Evolutionary conservation across 1,140 invertebrate genomes (phyloP).

Genomic region (Saccostrea echinata): DNA sequence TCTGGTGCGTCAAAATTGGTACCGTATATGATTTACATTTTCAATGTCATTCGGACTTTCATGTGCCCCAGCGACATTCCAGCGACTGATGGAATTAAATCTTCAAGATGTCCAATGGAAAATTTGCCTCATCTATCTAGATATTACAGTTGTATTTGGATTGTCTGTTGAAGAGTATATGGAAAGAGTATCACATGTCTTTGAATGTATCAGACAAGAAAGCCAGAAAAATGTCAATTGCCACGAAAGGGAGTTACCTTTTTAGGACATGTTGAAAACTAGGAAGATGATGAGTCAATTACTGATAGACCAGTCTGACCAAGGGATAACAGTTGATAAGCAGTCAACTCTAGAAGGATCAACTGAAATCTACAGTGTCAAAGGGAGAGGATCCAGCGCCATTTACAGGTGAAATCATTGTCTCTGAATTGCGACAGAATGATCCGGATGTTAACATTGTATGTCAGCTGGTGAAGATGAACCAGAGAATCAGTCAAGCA

Average conservation of each 20-base stretch:
- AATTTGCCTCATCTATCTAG: conserved; percentile 47
- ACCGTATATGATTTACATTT: too few relatives aligned
- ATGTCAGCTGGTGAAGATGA: background rate
- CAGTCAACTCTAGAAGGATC: background rate
- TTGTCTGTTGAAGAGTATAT: conserved; percentile 45
- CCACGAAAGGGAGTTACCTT: conserved; percentile 6
- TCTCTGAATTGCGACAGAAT: background rate
- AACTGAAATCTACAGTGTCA: too few relatives aligned
- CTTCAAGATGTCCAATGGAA: conserved; percentile 46
- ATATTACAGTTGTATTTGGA: conserved; percentile 60
- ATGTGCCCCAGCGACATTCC: too few relatives aligned
- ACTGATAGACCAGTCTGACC: background rate
- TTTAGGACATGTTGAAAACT: conserved; percentile 5
- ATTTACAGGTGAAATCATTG: too few relatives aligned
- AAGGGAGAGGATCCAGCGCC: too few relatives aligned
- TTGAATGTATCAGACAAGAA: too few relatives aligned
- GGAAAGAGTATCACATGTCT: conserved; percentile 44
- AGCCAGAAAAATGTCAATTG: background rate
- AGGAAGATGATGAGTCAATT: conserved; percentile 10
- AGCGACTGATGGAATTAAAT: too few relatives aligned
- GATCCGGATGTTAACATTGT: background rate
- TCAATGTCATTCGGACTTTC: too few relatives aligned
- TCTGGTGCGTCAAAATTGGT: too few relatives aligned
- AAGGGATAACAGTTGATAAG: too few relatives aligned
- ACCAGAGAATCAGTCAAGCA: background rate